Conservation (phyloP, 2,113 vertebrate genomes). For the Pelecanoides urinatrix region DNA sequence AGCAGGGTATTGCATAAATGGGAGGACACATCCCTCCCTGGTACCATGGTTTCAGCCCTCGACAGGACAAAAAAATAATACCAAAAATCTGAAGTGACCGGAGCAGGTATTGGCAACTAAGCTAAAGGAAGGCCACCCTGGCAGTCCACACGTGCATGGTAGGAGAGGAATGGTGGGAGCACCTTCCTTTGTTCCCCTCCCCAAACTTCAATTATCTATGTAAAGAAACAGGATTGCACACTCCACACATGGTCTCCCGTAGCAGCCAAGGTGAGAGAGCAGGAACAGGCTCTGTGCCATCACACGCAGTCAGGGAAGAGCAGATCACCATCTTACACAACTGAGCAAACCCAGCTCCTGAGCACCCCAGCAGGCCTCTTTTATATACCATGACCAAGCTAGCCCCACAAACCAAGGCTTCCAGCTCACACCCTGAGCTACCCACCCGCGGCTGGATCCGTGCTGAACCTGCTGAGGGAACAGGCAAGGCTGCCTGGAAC, state of each 20-base stretch:
- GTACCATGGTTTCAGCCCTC: background rate
- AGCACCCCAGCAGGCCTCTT: background rate
- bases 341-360: background rate
- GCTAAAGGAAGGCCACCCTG: background rate
- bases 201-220: background rate
- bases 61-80: background rate
- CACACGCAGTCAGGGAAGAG: fast-evolving
- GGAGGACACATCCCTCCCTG: background rate
- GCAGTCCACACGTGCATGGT: background rate
- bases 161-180: background rate
- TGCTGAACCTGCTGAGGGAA: background rate
- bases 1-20: background rate
- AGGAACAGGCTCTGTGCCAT: background rate
- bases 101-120: background rate
- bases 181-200: background rate
- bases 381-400: fast-evolving
- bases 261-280: background rate
- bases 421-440: background rate
- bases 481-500: background rate
- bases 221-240: background rate
- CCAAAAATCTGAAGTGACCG: background rate
- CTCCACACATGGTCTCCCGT: fast-evolving
- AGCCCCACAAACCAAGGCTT: background rate
- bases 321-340: background rate
- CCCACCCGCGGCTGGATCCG: background rate